Base-by-base conservation (phyloP, 1,140 invertebrate genomes). In the Ericerus pela region DNA sequence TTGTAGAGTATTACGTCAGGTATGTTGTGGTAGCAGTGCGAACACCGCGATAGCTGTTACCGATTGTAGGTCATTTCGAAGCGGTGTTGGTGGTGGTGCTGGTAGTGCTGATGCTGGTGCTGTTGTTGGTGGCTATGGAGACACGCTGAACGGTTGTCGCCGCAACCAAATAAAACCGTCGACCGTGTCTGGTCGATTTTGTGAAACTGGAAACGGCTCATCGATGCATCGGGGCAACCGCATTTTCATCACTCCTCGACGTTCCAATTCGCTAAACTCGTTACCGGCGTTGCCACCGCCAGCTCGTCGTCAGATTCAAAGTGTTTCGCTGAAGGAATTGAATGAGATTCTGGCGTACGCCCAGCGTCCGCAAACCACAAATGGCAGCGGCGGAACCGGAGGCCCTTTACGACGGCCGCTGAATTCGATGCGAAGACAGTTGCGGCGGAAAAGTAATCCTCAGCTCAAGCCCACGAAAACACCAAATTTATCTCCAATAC, bases 401-500 rank as follows among this genome's bases (percentile, higher is more conserved):
- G n/a, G n/a, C n/a, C 64, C 63, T 55, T 51, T 57, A 30, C 55
- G 59, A 33, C 43, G 59, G 29, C 41, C 51, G 22, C 27, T 26
- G 27, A 59, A 54, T 33, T 52, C 56, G 11, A 57, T 55, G 20
- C 62, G 59, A 60, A 59, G 58, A 51, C 57, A 54, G 41, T 55
- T 65, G 16, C 63, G 71, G 18, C 60, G 72, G 3, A 74, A 73
- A 60, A 74, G 58, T 65, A 63, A 74, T 57, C 63, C 66, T 54
- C 66, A 74, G 62, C 62, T 76, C 61, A 57, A 76, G 66, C 66
- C 80, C 72, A n/a, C 76, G 70, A 57, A 65, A 51, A 52, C 38
- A 18, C 67, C 68, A 1, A 73, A 74, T 29, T 66, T 84, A 37
- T 82, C 80, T 28, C 81, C 82, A 10, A 84, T 83, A 28, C 75